Evolutionary conservation across 2,888 invertebrate species (phyloP), one percentile per base, ranked within the genome.

Genomic region (Heliconius aoede): DNA sequence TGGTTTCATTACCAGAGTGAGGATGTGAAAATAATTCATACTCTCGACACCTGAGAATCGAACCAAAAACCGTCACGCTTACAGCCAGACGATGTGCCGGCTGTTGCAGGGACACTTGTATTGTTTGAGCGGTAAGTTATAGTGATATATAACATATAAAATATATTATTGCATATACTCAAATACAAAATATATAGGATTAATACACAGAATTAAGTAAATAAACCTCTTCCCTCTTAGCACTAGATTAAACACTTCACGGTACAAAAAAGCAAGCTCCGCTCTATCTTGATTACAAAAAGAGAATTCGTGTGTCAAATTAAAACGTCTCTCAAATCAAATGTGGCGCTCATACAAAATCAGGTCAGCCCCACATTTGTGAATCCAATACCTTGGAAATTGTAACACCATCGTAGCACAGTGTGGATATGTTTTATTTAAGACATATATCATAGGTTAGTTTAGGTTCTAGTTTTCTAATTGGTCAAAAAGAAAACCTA

Each of bases 251-350:
- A 69, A 30, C 28, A 36, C 18, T 65, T 32, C 1, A 65, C 36
- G 36, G 71, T 60, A n/a, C 71, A 58, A 60, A 72, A 32, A 72
- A 58, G 71, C 71, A 36, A 60, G 32, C n/a, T 72, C 71, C 32
- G 55, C 24, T 60, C 26, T 26, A 60, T 24, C 24, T 60, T 72
- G 60, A 72, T 72, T 72, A 36, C 51, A 40, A 40, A 32, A 71
- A 32, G 64, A 62, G 55, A n/a, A 55, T 71, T 62, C 71, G 62
- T 71, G 64, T 62, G 51, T 64, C 36, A 75, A 75, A 64, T 72
- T 71, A 75, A 75, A 71, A 71, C 60, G 21, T 71, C 55, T 71
- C 64, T 62, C 69, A 71, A 71, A 69, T 62, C 71, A 75, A 75
- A 71, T 62, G 75, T 71, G 62, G 55, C 61, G 74, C 51, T 69